Evolutionary conservation across 2,797 vertebrate genomes (phyloP).

Genomic region (Sciaenops ocellatus): DNA sequence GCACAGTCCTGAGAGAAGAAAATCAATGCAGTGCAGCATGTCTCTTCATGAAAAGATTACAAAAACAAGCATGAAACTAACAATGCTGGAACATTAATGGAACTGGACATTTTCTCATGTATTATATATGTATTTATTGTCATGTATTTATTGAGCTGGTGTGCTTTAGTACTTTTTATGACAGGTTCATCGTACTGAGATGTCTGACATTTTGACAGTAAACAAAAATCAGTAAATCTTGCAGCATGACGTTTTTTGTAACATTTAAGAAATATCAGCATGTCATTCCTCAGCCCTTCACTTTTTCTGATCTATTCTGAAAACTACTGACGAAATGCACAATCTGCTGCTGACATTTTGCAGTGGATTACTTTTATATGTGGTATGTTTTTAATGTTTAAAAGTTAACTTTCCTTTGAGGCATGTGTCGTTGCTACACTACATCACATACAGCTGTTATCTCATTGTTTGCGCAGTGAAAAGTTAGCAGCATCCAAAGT

Average conservation of each 20-base stretch:
- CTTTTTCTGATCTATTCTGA: background rate
- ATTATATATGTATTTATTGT: no score
- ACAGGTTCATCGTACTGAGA: background rate
- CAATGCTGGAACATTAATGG: background rate
- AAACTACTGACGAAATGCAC: background rate
- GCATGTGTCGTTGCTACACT: no score
- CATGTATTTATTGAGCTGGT: background rate
- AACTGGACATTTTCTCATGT: background rate
- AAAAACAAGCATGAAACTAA: background rate
- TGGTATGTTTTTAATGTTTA: no score
- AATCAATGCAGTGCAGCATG: background rate
- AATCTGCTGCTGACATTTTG: no score
- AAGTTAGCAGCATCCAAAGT: no score
- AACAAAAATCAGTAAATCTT: background rate
- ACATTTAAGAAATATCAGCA: background rate
- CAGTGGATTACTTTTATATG: no score
- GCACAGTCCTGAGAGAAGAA: constrained; percentile 4
- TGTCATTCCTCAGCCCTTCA: background rate
- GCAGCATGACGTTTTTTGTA: background rate
- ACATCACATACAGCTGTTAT: no score
- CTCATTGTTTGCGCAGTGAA: no score
- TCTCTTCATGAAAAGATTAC: constrained; percentile 5
- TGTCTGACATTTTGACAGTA: background rate
- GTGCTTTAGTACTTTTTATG: background rate
- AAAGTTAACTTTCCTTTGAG: no score